Evolutionary conservation across 2,888 invertebrate species (phyloP).

Genomic region (Coremacera marginata): DNA sequence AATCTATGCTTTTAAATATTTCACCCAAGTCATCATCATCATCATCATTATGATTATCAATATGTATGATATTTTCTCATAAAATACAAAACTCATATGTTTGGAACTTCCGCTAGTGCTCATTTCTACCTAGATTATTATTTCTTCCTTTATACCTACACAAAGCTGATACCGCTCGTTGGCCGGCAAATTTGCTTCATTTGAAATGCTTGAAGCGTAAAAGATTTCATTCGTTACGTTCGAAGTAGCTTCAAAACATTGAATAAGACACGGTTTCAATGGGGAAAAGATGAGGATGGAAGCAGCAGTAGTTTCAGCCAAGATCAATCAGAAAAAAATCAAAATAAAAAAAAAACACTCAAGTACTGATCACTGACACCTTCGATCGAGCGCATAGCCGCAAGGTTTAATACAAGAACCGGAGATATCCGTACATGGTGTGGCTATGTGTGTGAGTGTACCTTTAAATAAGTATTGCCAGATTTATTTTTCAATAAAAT

Average conservation of each 20-base stretch:
- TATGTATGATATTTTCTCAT: too few species aligned
- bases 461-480: too few species aligned
- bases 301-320: background rate
- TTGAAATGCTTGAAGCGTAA: slow-evolving; percentile 59
- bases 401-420: slow-evolving; percentile 16
- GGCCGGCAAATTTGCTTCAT: slow-evolving; percentile 13
- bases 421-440: background rate
- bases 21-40: background rate
- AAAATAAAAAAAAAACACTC: background rate
- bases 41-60: background rate
- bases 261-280: background rate
- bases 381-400: slow-evolving; percentile 28
- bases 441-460: background rate
- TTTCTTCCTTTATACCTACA: too few species aligned
- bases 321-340: background rate
- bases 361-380: slow-evolving; percentile 21
- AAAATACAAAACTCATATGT: too few species aligned
- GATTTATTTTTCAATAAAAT: too few species aligned
- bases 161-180: too few species aligned
- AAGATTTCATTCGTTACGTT: slow-evolving; percentile 63
- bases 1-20: too few species aligned
- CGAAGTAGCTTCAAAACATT: slow-evolving; percentile 17
- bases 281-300: background rate
- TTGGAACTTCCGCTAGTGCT: too few species aligned
- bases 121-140: too few species aligned